Conservation (phyloP, 2,888 invertebrate genomes). For the Eustalomyia histrio region DNA sequence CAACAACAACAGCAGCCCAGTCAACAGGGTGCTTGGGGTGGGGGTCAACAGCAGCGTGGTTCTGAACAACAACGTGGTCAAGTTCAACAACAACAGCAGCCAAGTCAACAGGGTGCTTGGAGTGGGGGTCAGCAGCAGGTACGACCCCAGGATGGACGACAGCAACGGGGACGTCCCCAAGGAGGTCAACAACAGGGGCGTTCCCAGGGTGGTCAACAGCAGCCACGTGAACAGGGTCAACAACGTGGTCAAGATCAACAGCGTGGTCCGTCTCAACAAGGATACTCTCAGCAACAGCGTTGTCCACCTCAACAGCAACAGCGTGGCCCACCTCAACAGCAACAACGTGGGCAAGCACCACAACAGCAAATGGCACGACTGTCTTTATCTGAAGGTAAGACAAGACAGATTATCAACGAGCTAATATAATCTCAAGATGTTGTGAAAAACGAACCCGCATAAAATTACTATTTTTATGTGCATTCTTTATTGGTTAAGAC, state of each 20-base stretch:
- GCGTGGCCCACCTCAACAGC: conserved; percentile 17
- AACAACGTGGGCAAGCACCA: conserved; percentile 22
- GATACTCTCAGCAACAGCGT: conserved; percentile 20
- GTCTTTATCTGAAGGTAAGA: not conserved
- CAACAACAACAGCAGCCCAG: conserved; percentile 37
- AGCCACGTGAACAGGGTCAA: no score
- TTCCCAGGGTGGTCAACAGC: conserved; percentile 16
- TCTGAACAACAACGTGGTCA: conserved; percentile 34
- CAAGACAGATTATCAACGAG: no score
- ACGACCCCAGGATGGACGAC: conserved; percentile 17
- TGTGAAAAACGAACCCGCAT: no score
- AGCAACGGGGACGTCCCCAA: conserved; percentile 10
- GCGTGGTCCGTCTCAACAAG: conserved; percentile 22
- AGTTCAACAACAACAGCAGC: conserved; percentile 44
- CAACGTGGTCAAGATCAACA: conserved; percentile 39
- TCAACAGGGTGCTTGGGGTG: conserved; percentile 27
- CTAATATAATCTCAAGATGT: no score
- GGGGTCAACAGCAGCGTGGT: conserved; percentile 38
- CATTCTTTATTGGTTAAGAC: no score
- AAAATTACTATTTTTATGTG: no score
- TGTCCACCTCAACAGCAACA: conserved; percentile 17
- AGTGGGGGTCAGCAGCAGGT: conserved; percentile 6
- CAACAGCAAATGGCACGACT: not conserved
- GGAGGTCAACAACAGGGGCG: conserved; percentile 24
- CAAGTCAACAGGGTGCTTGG: conserved; percentile 28